A percentile compares a stretch with the other conserved stretches of the same genome.
These are phyloP conservation scores for Marcusenius ussheri DNA, from an alignment of 2,113 vertebrate species.

Conservation along the genomic window DNA sequence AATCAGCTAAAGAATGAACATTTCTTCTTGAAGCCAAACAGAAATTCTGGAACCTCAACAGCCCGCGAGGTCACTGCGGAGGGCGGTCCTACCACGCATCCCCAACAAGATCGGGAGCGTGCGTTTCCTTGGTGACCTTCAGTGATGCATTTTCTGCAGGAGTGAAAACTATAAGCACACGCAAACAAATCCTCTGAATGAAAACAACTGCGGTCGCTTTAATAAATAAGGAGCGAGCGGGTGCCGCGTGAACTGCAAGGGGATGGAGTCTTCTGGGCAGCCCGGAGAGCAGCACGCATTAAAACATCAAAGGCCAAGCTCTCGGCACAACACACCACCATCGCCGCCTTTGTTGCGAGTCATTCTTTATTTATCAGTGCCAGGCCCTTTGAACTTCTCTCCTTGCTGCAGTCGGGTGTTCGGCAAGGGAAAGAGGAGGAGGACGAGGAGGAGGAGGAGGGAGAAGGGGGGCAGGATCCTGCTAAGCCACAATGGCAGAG, in stretches of 20 bases:
- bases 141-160: not conserved
- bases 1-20: not conserved
- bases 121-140: not conserved
- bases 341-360: not conserved
- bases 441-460: too few relatives aligned
- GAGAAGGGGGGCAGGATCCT: not conserved
- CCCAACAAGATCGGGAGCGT: not conserved
- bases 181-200: not conserved
- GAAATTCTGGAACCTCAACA: not conserved
- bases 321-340: not conserved
- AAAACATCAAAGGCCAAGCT: not conserved
- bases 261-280: not conserved
- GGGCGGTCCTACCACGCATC: not conserved
- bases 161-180: not conserved
- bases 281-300: not conserved
- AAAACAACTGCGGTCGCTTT: not conserved
- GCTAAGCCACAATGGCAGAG: constrained; percentile 60
- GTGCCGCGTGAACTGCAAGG: not conserved
- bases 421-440: not conserved
- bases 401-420: not conserved
- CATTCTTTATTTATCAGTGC: not conserved
- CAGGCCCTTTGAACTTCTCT: not conserved
- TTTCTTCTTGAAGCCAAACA: not conserved
- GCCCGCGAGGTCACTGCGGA: not conserved
- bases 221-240: not conserved